phyloP scores from a whole-genome alignment of 2,113 vertebrate species.

The Chauna torquata region DNA sequence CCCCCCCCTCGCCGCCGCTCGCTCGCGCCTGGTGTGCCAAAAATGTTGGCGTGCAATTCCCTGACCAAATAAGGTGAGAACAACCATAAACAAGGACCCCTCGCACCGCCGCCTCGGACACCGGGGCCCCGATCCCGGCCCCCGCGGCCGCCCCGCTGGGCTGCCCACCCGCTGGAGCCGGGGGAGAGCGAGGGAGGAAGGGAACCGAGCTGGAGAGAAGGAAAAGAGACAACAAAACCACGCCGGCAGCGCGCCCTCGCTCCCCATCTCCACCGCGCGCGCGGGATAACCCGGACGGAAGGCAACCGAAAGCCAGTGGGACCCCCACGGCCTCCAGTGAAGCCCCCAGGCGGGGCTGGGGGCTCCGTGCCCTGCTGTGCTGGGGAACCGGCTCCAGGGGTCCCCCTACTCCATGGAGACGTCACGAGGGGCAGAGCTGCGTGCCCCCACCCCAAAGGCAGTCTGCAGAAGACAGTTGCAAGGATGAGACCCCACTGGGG shows the following conservation, averaged over 20 bases:
- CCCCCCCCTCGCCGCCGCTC: not conserved
- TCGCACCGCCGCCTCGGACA: not conserved
- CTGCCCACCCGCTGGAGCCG: not conserved
- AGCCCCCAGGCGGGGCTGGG: no score
- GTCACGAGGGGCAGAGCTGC: no score
- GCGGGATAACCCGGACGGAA: not conserved
- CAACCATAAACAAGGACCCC: conserved; percentile 55
- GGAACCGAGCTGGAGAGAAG: not conserved
- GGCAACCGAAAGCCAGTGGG: not conserved
- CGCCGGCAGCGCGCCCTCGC: not conserved
- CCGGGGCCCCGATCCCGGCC: not conserved
- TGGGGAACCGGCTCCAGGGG: no score
- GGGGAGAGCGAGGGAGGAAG: not conserved
- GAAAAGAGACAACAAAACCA: not conserved
- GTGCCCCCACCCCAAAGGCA: no score
- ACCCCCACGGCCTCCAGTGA: no score
- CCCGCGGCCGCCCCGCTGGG: not conserved
- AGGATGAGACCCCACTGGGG: no score
- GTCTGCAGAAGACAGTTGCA: no score
- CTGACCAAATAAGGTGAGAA: conserved; percentile 69
- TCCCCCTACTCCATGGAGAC: no score
- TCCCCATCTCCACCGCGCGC: no score
- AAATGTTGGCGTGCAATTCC: conserved; percentile 60
- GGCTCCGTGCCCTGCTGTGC: no score
- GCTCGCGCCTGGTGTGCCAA: conserved; percentile 50